Evolutionary conservation across 2,797 vertebrate genomes (phyloP).

Genomic region (Lagorchestes hirsutus): DNA sequence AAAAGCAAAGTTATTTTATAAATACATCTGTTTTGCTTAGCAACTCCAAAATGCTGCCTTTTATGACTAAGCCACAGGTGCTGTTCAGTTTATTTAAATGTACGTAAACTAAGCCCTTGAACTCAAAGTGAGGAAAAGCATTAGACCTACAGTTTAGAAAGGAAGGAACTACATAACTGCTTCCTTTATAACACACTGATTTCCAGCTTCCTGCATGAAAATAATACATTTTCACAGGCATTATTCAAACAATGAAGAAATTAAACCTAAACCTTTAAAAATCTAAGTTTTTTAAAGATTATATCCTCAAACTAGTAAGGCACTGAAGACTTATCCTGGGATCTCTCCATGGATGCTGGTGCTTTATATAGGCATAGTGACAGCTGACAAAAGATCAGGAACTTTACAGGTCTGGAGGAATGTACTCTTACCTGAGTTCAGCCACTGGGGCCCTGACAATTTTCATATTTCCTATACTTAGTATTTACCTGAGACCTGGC

Average conservation of each 20-base stretch:
- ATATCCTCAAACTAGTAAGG: neutral
- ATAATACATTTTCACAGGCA: slow-evolving; percentile 59
- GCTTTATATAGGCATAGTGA: neutral
- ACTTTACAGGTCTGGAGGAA: neutral
- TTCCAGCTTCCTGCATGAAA: slow-evolving; percentile 76
- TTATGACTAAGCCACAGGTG: slow-evolving; percentile 86
- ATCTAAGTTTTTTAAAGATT: slow-evolving; percentile 46
- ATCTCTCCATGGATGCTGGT: neutral
- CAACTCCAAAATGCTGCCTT: slow-evolving; percentile 73
- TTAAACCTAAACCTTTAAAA: slow-evolving; percentile 44
- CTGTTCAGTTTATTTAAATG: slow-evolving; percentile 83
- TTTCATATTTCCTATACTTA: neutral
- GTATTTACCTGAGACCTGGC: neutral
- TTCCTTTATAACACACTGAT: slow-evolving; percentile 78
- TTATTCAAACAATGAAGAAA: slow-evolving; percentile 68
- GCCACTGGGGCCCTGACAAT: neutral
- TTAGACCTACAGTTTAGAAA: slow-evolving; percentile 72
- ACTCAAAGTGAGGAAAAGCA: slow-evolving; percentile 85
- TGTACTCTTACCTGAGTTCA: neutral
- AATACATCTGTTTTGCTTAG: slow-evolving; percentile 79
- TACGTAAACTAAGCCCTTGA: slow-evolving; percentile 82
- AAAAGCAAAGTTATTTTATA: slow-evolving; percentile 63
- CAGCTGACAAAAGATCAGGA: neutral
- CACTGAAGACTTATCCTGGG: slow-evolving; percentile 21
- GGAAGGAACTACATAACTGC: slow-evolving; percentile 84